Conservation (phyloP, 1,140 invertebrate genomes). For the Ridgeia piscesae region DNA sequence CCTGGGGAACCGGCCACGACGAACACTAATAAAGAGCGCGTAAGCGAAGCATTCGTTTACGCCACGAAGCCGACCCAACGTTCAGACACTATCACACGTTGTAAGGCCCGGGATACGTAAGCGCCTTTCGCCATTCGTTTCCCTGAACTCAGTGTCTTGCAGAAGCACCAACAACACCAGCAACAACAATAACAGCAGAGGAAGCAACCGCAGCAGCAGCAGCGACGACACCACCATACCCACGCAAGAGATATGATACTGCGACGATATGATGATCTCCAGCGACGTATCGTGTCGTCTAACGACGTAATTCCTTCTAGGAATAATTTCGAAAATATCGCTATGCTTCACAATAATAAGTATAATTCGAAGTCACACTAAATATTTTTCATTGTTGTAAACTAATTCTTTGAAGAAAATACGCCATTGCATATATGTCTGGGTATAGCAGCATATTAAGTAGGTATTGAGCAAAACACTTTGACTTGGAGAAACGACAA, state of each 20-base stretch:
- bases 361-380: too few relatives aligned
- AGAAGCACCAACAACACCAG: too few relatives aligned
- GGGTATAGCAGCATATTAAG: not conserved
- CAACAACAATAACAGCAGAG: not conserved
- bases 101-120: not conserved
- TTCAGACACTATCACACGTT: not conserved
- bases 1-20: not conserved
- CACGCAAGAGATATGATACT: not conserved
- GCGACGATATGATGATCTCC: not conserved
- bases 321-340: too few relatives aligned
- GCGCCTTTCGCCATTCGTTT: not conserved
- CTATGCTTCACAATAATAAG: too few relatives aligned
- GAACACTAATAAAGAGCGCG: not conserved
- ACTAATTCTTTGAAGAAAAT: too few relatives aligned
- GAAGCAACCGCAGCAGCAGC: not conserved
- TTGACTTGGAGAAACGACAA: not conserved
- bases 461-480: not conserved
- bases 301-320: too few relatives aligned
- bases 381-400: too few relatives aligned
- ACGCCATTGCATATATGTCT: not conserved
- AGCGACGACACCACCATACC: not conserved
- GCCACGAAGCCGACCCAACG: not conserved
- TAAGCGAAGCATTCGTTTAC: not conserved
- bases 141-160: not conserved
- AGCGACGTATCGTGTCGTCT: not conserved